Evolutionary conservation across 2,888 invertebrate genomes (phyloP), one percentile per base, ranked within the genome.

Genomic region (Clostera curtula): DNA sequence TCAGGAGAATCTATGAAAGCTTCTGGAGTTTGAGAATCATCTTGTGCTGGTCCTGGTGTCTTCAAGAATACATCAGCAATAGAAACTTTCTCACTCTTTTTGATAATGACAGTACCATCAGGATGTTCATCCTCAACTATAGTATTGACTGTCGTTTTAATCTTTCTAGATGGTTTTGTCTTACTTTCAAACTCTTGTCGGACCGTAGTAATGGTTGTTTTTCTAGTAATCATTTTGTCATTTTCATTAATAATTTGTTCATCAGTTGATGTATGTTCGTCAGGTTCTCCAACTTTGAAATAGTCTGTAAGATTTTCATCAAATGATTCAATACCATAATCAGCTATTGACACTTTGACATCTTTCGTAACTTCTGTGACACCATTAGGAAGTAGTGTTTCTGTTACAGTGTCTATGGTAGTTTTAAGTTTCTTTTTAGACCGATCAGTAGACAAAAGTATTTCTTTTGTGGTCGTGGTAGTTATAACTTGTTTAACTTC

Each of bases 81-180:
- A 5, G 77, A 76, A 13, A 75, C 60, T 40, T 79, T 84, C 56
- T 79, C 77, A 43, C 67, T 79, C 28, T 66, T 77, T 35, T 76
- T 77, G 1, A 70, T 74, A 22, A 73, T 51, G 1, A 79, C 52
- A n/a, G 75, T 68, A 2, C 80, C 77, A 52, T 83, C 74, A 3
- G 77, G 77, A 37, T 68, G 49, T 56, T 75, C 70, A 42, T 85
- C 79, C 61, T 77, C 77, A 28, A 57, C 60, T 2, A 65, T 33
- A 9, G 69, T 72, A 39, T 52, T 67, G 4, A 72, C 52, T 2
- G 54, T 59, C 4, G 74, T 79, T 53, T 74, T 82, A 3, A 76
- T 59, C 64, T 80, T 83, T 33, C 56, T 71, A 5, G 58, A 55
- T 14, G 39, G 58, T 9, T 41, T 51, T 19, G 43, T 34, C 3